Percentiles rank a stretch among this genome's conserved stretches.
phyloP scores from a whole-genome alignment of 2,113 vertebrate genomes.

The Thoracochromis brauschi region DNA sequence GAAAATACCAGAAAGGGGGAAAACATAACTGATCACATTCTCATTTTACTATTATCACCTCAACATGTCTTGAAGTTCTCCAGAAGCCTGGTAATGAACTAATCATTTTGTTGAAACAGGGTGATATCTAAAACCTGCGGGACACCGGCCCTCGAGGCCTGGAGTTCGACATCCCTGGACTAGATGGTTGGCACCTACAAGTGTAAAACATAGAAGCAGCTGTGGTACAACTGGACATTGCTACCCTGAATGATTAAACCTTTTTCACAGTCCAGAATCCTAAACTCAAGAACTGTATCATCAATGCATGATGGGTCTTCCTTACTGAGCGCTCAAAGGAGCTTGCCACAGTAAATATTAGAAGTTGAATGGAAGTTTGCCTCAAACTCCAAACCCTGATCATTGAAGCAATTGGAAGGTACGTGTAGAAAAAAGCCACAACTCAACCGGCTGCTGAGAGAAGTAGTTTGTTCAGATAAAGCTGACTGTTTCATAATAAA shows the following conservation, averaged over 20 bases:
- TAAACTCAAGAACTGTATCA: accelerated
- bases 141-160: neutral
- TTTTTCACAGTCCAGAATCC: accelerated
- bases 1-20: accelerated
- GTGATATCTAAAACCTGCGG: neutral
- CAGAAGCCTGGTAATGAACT: accelerated
- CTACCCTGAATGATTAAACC: neutral
- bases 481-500: too few species aligned
- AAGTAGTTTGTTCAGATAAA: neutral
- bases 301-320: accelerated
- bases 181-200: neutral
- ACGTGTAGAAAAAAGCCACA: neutral
- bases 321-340: neutral
- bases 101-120: neutral
- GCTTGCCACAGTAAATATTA: neutral
- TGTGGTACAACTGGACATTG: neutral
- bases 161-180: neutral
- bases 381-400: neutral
- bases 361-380: accelerated
- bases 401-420: neutral
- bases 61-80: neutral
- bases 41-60: neutral
- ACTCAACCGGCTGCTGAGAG: neutral
- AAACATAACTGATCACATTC: neutral
- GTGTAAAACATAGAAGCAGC: neutral